Conservation (phyloP, 2,113 vertebrate genomes). For the Microtus richardsoni region DNA sequence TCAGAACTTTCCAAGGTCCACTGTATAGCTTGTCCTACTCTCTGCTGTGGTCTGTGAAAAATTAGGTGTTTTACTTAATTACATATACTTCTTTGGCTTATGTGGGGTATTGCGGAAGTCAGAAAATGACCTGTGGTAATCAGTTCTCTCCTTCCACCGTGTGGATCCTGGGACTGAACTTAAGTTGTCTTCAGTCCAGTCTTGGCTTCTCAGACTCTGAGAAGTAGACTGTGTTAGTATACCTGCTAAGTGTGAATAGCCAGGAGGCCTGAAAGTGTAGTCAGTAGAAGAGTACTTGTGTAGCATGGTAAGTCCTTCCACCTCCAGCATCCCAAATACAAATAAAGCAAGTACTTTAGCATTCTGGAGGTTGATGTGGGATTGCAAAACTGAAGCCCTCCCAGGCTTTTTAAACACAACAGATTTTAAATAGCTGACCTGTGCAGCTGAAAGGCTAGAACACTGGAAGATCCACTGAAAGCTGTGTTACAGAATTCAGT, state of each 20-base stretch:
- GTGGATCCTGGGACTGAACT: not conserved
- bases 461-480: not conserved
- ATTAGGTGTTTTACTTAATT: not conserved
- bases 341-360: not conserved
- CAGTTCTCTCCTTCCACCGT: not conserved
- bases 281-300: not conserved
- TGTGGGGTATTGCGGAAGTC: not conserved
- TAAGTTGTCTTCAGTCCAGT: not conserved
- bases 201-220: not conserved
- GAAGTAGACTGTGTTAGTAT: not conserved
- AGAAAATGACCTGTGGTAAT: not conserved
- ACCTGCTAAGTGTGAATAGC: not conserved
- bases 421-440: not conserved
- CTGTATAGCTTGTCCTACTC: not conserved
- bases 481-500: not conserved
- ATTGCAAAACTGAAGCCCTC: not conserved
- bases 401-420: not conserved
- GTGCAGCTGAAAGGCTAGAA: constrained; percentile 19
- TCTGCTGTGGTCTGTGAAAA: not conserved
- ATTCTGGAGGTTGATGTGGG: not conserved
- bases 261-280: not conserved
- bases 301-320: not conserved
- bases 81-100: not conserved
- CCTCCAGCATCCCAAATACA: not conserved
- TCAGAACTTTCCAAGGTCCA: not conserved